phyloP scores from a whole-genome alignment of 1,140 invertebrate genomes.

The Pristionchus pacificus region DNA sequence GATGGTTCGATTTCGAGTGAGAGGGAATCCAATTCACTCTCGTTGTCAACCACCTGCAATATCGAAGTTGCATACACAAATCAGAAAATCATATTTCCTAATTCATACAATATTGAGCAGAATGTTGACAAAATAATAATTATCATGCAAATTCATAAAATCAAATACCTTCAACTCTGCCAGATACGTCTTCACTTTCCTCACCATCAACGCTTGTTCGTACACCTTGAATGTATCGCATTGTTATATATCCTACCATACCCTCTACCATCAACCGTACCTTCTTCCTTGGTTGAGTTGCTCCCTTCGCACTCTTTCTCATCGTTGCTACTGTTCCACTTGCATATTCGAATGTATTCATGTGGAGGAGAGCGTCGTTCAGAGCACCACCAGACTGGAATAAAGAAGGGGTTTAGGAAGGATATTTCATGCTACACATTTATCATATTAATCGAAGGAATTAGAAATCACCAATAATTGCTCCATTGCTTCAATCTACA shows the following conservation, averaged over 20 bases:
- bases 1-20: constrained; percentile 81
- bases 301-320: constrained; percentile 57
- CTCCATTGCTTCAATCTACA: neutral
- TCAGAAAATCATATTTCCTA: too few species aligned
- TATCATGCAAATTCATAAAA: too few species aligned
- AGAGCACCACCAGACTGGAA: constrained; percentile 38
- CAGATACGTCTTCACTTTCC: constrained; percentile 89
- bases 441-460: too few species aligned
- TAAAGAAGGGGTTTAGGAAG: too few species aligned
- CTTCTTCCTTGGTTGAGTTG: constrained; percentile 36
- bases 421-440: too few species aligned
- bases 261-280: constrained; percentile 9
- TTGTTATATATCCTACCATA: neutral
- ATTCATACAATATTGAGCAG: too few species aligned
- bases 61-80: neutral
- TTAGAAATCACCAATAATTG: too few species aligned
- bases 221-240: constrained; percentile 39
- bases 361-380: constrained; percentile 40
- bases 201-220: constrained; percentile 81
- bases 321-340: constrained; percentile 71
- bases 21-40: constrained; percentile 79
- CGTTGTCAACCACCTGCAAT: constrained; percentile 82
- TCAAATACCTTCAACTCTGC: constrained; percentile 86
- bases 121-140: too few species aligned
- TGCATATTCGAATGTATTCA: constrained; percentile 39